Base-by-base conservation (phyloP, 2,888 invertebrate species). In the Epistrophe eligans region DNA sequence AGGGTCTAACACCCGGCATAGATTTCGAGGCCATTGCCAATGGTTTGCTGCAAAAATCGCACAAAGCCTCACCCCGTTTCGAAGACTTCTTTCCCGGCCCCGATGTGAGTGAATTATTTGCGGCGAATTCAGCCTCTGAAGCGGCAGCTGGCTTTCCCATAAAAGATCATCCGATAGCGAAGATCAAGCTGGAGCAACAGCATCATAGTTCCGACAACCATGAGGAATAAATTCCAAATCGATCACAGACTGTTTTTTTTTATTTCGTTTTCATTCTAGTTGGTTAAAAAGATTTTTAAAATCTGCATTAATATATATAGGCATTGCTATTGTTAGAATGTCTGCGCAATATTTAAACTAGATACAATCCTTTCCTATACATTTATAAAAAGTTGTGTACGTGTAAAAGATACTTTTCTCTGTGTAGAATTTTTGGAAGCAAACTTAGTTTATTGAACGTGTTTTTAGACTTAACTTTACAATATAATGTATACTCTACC, bases 21-120 rank as follows among this genome's bases (percentile, higher is more conserved):
- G 92, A 92, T 40, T 92, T 92, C 45, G 92, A 92, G 87, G 92
- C 92, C 5, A 91, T 92, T 76, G 92, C 92, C 52, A 92, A 92
- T 57, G 92, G 92, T 0, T 82, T 92, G 84, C 90, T 92, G 13
- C 92, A 92, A 77, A 92, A 92, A 88, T 92, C 92, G 73, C 92
- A 92, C 71, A 92, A 90, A 70, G 92, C 91, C 76, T 92, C 92
- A 89, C 92, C 92, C 38, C 91, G 92, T 60, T 92, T 92, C 70
- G 92, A 92, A 89, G 92, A 92, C 82, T 92, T 92, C 87, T 92
- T 92, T 57, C 91, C 91, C 71, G 90, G 90, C 11, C 92, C 91
- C 83, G 92, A 92, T 40, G 92, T 92, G 89, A 92, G 89, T 40
- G 92, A 92, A 8, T 85, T 92, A 0, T 92, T 92, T 48, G 89